Evolutionary conservation across 2,113 vertebrate species (phyloP).

Genomic region (Pelmatolapia mariae): DNA sequence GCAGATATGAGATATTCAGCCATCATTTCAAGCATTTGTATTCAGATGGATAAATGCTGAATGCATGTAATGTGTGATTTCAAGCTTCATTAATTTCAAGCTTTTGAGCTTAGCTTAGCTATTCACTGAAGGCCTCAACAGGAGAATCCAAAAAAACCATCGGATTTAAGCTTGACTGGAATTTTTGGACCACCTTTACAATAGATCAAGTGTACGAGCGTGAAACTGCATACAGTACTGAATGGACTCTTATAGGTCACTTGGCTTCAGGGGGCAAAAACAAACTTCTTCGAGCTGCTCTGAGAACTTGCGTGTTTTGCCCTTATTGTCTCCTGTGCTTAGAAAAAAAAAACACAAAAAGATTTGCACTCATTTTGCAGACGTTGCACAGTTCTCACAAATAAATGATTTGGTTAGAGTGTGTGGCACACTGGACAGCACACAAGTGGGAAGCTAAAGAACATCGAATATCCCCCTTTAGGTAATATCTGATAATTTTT

Average conservation of each 20-base stretch:
- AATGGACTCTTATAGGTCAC: not conserved
- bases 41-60: not conserved
- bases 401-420: not conserved
- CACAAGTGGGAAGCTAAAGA: not conserved
- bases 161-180: not conserved
- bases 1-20: not conserved
- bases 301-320: not conserved
- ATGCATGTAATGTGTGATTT: not conserved
- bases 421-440: not conserved
- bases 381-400: not conserved
- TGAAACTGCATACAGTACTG: not conserved
- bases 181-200: not conserved
- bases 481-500: not conserved
- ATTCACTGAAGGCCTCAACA: conserved; percentile 14
- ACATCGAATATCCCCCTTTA: not conserved
- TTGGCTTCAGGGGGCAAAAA: not conserved
- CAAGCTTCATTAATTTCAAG: conserved; percentile 1
- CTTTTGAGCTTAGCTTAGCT: not conserved
- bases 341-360: not conserved
- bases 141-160: not conserved
- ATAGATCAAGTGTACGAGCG: not conserved
- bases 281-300: not conserved
- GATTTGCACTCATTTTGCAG: not conserved
- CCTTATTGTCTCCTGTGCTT: not conserved
- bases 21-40: not conserved